These are phyloP conservation scores for Phrynocephalus versicolor DNA, from an alignment of 2,113 vertebrate species.

Conservation along the genomic window DNA sequence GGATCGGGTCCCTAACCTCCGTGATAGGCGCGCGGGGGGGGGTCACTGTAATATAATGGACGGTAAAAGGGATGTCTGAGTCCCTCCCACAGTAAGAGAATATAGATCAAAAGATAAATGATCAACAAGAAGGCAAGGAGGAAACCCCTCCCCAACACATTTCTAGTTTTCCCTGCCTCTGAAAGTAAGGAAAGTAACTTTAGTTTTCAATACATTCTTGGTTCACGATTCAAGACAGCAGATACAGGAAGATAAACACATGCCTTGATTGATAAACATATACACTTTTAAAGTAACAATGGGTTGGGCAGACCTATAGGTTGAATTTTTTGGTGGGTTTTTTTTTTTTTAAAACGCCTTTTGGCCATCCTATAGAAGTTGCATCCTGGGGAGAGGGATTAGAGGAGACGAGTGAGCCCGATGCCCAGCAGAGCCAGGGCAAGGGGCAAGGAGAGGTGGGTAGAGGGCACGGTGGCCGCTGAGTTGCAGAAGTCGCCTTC, in stretches of 20 bases:
- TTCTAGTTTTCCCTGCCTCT: not conserved
- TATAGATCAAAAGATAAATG: too few species aligned
- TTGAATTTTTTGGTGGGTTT: too few species aligned
- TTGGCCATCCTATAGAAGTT: not conserved
- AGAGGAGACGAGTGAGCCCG: not conserved
- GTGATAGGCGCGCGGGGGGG: too few species aligned
- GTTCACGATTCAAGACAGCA: not conserved
- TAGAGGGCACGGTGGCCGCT: not conserved
- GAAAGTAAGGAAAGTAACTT: too few species aligned
- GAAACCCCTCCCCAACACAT: not conserved
- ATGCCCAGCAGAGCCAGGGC: not conserved
- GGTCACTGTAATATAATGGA: not conserved
- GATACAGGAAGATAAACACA: not conserved
- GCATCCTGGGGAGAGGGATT: not conserved
- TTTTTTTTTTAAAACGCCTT: too few species aligned
- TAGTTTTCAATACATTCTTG: not conserved
- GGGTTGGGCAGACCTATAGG: not conserved
- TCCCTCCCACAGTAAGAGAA: not conserved
- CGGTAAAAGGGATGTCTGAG: not conserved
- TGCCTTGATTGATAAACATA: not conserved
- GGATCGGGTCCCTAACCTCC: too few species aligned
- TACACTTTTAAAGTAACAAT: not conserved
- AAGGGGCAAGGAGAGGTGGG: not conserved
- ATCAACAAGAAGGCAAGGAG: not conserved
- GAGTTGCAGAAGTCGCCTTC: constrained; percentile 1